Evolutionary conservation across 2,113 vertebrate genomes (phyloP).

Genomic region (Dolichotis patagonum): DNA sequence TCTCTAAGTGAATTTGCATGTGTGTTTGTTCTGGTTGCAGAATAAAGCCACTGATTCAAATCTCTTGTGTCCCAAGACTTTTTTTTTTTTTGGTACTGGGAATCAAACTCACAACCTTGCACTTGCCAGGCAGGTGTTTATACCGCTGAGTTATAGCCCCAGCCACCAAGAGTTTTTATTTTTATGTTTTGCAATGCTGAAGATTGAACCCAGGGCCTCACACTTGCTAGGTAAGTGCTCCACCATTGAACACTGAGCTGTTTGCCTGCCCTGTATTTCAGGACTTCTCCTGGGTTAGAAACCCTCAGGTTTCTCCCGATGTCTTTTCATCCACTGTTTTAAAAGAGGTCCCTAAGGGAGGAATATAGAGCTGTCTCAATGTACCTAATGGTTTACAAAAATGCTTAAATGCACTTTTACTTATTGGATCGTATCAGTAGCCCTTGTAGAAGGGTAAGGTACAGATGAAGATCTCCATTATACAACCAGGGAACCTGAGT

Average conservation of each 20-base stretch:
- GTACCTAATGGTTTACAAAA: neutral
- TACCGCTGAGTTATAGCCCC: too few relatives aligned
- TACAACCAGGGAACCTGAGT: neutral
- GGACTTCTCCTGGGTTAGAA: neutral
- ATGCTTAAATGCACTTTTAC: neutral
- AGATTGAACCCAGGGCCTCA: neutral
- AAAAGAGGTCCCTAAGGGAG: conserved; percentile 17
- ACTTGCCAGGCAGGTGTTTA: too few relatives aligned
- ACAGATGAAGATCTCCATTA: neutral
- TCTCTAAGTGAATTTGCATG: neutral
- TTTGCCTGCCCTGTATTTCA: neutral
- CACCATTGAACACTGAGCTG: neutral
- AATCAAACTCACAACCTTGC: too few relatives aligned
- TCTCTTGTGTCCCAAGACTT: conserved; percentile 1
- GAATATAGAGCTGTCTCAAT: neutral
- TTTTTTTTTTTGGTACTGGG: too few relatives aligned
- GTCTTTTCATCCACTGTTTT: neutral
- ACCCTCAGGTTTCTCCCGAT: neutral
- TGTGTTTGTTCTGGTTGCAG: neutral
- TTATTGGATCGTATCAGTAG: neutral
- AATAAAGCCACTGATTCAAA: neutral
- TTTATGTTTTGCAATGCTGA: neutral
- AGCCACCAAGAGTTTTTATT: neutral
- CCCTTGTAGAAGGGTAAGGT: neutral
- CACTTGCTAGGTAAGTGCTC: too few relatives aligned